Percentiles rank a stretch among this genome's conserved stretches.
phyloP scores from a whole-genome alignment of 1,140 invertebrate species.

The Hetaerina americana region DNA sequence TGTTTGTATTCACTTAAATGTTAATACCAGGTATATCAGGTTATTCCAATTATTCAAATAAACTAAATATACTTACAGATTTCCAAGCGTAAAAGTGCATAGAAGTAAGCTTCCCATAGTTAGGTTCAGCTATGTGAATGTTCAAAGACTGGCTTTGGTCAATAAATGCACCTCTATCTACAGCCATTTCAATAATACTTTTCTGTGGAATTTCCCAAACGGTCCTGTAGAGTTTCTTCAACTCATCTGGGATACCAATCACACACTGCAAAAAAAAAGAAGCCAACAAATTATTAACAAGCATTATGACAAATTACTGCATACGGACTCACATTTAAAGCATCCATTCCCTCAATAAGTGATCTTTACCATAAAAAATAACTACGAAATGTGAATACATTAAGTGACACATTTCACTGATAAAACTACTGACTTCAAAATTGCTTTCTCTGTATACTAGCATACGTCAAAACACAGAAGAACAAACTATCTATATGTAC shows the following conservation, averaged over 20 bases:
- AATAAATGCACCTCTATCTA: slow-evolving; percentile 93
- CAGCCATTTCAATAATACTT: slow-evolving; percentile 90
- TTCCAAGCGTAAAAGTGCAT: slow-evolving; percentile 99
- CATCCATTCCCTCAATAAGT: no score
- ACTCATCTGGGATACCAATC: slow-evolving; percentile 69
- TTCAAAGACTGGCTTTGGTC: slow-evolving; percentile 98
- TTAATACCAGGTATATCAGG: no score
- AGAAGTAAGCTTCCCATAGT: slow-evolving; percentile 85
- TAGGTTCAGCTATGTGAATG: slow-evolving; percentile 89
- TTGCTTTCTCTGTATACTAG: no score
- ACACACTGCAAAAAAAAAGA: slow-evolving; percentile 53
- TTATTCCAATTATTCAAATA: no score
- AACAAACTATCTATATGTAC: no score
- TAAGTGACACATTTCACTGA: no score
- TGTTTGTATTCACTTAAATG: no score
- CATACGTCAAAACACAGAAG: no score
- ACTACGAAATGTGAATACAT: background rate
- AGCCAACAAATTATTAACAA: no score
- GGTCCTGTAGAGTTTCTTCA: slow-evolving; percentile 91
- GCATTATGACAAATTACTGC: background rate
- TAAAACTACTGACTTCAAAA: no score
- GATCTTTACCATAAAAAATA: slow-evolving; percentile 11
- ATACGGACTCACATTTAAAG: background rate
- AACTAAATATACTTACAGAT: slow-evolving; percentile 39
- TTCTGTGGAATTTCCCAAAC: slow-evolving; percentile 99